Percentiles rank a stretch among this genome's conserved stretches.
Evolutionary conservation across 2,113 vertebrate genomes (phyloP).

Genomic region (Paratilapia polleni): DNA sequence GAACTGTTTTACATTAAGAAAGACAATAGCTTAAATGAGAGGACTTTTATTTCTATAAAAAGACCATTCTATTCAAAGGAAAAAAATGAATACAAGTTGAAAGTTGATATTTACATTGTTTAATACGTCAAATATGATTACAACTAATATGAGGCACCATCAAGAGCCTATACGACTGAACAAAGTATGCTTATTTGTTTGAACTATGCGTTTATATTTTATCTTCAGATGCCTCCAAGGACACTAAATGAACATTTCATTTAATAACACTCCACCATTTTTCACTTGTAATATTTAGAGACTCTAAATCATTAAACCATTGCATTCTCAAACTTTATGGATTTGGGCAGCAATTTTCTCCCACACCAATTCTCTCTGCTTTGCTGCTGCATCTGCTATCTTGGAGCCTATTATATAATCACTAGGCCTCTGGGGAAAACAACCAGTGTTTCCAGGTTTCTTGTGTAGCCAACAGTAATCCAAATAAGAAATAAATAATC

Average conservation of each 20-base stretch:
- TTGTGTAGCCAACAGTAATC: neutral
- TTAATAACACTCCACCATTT: neutral
- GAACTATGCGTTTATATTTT: neutral
- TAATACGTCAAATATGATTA: neutral
- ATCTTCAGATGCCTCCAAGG: neutral
- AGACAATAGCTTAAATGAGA: neutral
- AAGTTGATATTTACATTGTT: neutral
- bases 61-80: neutral
- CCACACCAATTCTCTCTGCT: neutral
- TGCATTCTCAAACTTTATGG: neutral
- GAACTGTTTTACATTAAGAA: neutral
- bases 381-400: neutral
- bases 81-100: neutral
- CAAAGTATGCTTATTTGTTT: neutral
- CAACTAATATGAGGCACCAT: neutral
- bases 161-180: neutral
- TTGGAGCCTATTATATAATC: too few relatives aligned
- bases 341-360: neutral
- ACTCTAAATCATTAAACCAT: neutral
- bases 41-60: neutral
- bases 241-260: neutral
- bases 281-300: fast-evolving
- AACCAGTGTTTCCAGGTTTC: neutral
- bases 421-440: too few relatives aligned
- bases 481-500: neutral